Evolutionary conservation across 2,113 vertebrate species (phyloP), one percentile per base, ranked within the genome.

Genomic region (Corythoichthys intestinalis): DNA sequence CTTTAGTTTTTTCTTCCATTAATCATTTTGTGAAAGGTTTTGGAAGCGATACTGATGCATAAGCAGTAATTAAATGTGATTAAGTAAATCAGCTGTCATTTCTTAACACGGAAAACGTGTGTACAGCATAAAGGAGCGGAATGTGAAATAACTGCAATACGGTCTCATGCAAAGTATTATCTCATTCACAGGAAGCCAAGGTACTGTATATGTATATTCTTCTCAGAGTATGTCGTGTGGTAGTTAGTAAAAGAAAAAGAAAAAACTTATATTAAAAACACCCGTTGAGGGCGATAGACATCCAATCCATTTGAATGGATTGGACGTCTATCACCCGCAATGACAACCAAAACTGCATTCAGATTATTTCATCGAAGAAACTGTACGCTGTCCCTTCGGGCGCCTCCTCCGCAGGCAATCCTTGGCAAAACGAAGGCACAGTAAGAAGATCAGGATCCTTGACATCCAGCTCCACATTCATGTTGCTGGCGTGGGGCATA

Each of bases 1-100:
- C 77, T 78, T 79, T 79, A 77, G 79, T 85, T 88, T 86, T 85
- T 87, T 86, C 63, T 79, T 85, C 74, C 80, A 79, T 87, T 85
- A 83, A 84, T 83, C 54, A 78, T 74, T 70, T 85, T 41, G 80
- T 77, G 82, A 84, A 87, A 44, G 11, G 70, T 84, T 83, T 79
- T 83, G 76, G 77, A 79, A 85, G 86, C 72, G 52, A 65, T 53
- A 57, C 76, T 75, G 73, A 73, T 70, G 77, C 78, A 47, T 82
- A 77, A 88, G 71, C 78, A 80, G 84, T 88, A 87, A 85, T 81
- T 88, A 77, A 72, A 81, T 73, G 47, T 74, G 74, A 66, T 74
- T 81, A 85, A 56, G 49, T 85, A 71, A 85, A 77, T 69, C 53
- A 73, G 62, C 41, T 76, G 65, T 44, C 59, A 72, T 63, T 65